phyloP scores from a whole-genome alignment of 2,113 vertebrate species.

The Odocoileus virginianus region DNA sequence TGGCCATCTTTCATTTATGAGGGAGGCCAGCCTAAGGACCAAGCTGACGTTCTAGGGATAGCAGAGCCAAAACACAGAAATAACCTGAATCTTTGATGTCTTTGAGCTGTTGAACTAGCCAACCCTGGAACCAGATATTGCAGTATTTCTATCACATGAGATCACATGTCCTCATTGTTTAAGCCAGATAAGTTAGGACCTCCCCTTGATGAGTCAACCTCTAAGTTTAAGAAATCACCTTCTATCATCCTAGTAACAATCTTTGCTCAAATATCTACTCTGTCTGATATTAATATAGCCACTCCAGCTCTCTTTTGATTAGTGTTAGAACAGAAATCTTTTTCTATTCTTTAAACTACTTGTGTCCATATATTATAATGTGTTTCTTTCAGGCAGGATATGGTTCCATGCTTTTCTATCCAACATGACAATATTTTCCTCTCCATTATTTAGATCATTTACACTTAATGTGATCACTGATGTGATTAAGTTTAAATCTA shows the following conservation, averaged over 20 bases:
- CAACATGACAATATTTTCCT: background rate
- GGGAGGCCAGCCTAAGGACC: background rate
- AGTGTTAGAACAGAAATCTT: background rate
- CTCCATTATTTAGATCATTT: slow-evolving; percentile 9
- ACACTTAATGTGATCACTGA: background rate
- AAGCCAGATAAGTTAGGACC: background rate
- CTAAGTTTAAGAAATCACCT: background rate
- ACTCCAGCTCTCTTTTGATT: background rate
- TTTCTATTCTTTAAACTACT: background rate
- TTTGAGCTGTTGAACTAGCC: background rate
- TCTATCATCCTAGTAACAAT: background rate
- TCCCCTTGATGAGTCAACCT: background rate
- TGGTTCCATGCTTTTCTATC: background rate
- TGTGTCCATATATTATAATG: background rate
- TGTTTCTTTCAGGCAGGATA: background rate
- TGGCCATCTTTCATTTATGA: background rate
- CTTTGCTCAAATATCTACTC: background rate
- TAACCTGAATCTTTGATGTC: background rate
- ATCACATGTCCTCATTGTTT: background rate
- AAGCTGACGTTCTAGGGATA: background rate
- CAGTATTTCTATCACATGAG: background rate
- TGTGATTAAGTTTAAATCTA: background rate
- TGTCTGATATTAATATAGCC: background rate
- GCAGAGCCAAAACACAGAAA: background rate
- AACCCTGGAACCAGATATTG: background rate